Evolutionary conservation across 37 sponge, comb jelly and placozoan species (phyloP).

Genomic region (Lycopodina hypogea): DNA sequence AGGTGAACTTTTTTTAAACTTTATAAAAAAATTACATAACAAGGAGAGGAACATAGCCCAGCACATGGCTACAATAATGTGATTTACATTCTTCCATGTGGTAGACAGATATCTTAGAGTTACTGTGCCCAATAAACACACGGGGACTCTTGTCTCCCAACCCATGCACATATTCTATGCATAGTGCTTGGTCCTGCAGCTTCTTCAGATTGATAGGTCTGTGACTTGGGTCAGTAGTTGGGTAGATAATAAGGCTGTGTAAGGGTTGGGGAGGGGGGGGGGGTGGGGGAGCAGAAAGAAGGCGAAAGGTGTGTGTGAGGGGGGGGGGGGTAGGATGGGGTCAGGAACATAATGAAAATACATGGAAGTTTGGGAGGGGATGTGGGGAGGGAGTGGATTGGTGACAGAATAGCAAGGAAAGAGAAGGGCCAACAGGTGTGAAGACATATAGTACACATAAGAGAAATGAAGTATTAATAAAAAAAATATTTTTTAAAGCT

Average conservation of each 20-base stretch:
- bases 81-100: slow-evolving; percentile 41
- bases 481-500: too few species aligned
- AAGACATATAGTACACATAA: too few species aligned
- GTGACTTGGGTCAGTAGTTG: slow-evolving; percentile 51
- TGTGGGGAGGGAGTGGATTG: background rate
- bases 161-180: slow-evolving; percentile 17
- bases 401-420: background rate
- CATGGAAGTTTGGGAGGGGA: too few species aligned
- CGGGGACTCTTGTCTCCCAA: background rate
- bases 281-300: too few species aligned
- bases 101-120: slow-evolving; percentile 33
- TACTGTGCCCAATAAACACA: slow-evolving; percentile 22
- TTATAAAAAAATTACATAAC: too few species aligned
- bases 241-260: slow-evolving; percentile 36
- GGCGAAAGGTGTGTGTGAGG: background rate
- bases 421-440: too few species aligned
- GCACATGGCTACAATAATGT: too few species aligned
- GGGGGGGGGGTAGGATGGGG: background rate
- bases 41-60: too few species aligned
- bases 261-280: too few species aligned
- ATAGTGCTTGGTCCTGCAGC: slow-evolving; percentile 17
- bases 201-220: slow-evolving; percentile 28
- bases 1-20: too few species aligned
- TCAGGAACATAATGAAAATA: background rate
- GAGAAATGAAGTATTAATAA: too few species aligned